Conservation (phyloP, 2,797 vertebrate genomes). For the Epinephelus awoara region DNA sequence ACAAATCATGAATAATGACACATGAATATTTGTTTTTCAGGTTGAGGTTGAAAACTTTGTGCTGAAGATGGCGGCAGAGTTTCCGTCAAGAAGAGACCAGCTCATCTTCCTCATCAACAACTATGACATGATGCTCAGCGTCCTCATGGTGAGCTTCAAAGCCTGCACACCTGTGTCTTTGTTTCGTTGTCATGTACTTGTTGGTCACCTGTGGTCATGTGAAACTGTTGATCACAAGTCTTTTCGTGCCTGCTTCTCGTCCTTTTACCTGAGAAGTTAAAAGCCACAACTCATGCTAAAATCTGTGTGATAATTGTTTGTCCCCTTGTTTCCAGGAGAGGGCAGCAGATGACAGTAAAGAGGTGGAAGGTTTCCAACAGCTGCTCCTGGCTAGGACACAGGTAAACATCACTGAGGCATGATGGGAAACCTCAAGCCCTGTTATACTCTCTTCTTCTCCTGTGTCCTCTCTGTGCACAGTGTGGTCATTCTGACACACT, state of each 20-base stretch:
- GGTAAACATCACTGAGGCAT: slow-evolving; percentile 71
- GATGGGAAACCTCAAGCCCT: slow-evolving; percentile 11
- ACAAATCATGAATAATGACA: background rate
- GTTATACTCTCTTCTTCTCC: background rate
- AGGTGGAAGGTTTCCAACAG: slow-evolving; percentile 96
- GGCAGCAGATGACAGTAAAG: slow-evolving; percentile 95
- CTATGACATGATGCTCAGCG: slow-evolving; percentile 96
- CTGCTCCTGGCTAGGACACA: slow-evolving; percentile 92
- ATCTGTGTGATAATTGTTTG: background rate
- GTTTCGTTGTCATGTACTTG: no score
- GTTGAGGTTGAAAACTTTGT: slow-evolving; percentile 96
- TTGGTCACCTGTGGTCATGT: no score
- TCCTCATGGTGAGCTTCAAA: slow-evolving; percentile 88
- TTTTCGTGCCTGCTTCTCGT: no score
- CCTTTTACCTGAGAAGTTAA: fast-evolving
- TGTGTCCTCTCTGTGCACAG: background rate
- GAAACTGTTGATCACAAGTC: no score
- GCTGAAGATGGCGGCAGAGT: slow-evolving; percentile 95
- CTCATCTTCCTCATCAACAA: slow-evolving; percentile 97
- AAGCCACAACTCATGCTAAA: fast-evolving
- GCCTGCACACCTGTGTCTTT: background rate
- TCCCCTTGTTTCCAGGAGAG: slow-evolving; percentile 86
- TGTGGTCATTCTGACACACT: background rate
- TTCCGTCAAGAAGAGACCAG: slow-evolving; percentile 94
- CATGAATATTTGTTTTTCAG: slow-evolving; percentile 66